phyloP scores from a whole-genome alignment of 1,140 invertebrate species.

The Drosophila paulistorum region DNA sequence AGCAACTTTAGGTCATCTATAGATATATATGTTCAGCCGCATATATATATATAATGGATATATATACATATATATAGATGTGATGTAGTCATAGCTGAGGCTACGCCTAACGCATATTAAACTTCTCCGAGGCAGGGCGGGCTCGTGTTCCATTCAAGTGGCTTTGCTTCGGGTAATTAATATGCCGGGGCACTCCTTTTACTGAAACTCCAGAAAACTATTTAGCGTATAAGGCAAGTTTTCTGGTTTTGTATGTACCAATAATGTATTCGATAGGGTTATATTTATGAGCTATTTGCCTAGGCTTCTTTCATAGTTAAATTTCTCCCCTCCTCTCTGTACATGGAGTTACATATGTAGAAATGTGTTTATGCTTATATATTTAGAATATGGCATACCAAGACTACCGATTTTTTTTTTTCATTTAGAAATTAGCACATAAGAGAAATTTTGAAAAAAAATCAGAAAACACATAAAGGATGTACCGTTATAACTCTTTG shows the following conservation, averaged over 20 bases:
- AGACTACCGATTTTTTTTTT: background rate
- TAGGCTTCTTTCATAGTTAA: slow-evolving; percentile 7
- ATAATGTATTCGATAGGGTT: slow-evolving; percentile 13
- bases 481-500: background rate
- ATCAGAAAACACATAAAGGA: background rate
- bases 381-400: background rate
- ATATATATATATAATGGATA: slow-evolving; percentile 1
- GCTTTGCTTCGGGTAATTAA: slow-evolving; percentile 24
- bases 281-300: slow-evolving; percentile 19
- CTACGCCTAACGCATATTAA: slow-evolving; percentile 29
- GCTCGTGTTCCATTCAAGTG: slow-evolving; percentile 32
- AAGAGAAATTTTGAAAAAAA: background rate
- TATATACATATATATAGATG: background rate
- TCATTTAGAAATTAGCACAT: slow-evolving; percentile 2
- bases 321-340: too few species aligned
- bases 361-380: background rate
- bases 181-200: slow-evolving; percentile 30
- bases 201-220: slow-evolving; percentile 17
- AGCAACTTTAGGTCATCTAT: slow-evolving; percentile 24
- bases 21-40: slow-evolving; percentile 6
- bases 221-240: slow-evolving; percentile 27
- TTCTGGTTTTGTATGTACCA: slow-evolving; percentile 4
- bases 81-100: slow-evolving; percentile 9
- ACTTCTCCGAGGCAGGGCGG: slow-evolving; percentile 2
- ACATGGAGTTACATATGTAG: background rate